These are phyloP conservation scores for Mustelus asterias DNA, from an alignment of 2,113 vertebrate genomes.

Conservation along the genomic window DNA sequence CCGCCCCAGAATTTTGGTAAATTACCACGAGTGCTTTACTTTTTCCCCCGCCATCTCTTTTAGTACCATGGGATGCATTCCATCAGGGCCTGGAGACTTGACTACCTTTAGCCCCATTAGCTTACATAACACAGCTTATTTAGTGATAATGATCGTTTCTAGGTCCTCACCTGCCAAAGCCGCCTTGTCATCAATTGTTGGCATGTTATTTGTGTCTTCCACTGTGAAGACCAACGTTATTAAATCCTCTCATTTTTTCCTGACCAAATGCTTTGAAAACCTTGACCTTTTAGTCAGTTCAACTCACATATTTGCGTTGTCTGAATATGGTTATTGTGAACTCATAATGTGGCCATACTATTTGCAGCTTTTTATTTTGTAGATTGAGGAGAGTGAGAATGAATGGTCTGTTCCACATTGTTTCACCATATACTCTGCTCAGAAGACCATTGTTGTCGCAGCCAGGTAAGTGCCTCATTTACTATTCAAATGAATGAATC, in stretches of 20 bases:
- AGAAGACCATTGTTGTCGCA: slow-evolving; percentile 85
- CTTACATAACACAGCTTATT: no score
- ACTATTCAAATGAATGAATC: not conserved
- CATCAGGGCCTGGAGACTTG: no score
- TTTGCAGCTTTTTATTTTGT: not conserved
- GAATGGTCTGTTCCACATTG: slow-evolving; percentile 82
- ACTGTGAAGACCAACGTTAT: not conserved
- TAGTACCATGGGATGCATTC: no score
- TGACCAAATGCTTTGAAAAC: not conserved
- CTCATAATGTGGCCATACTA: not conserved
- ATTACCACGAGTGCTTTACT: no score
- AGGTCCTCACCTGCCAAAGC: no score
- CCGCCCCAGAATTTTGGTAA: no score
- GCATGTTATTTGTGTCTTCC: no score
- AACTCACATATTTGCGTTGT: no score
- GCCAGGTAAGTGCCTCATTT: slow-evolving; percentile 69
- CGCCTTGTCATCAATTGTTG: no score
- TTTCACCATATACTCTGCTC: slow-evolving; percentile 89
- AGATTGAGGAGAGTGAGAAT: slow-evolving; percentile 86
- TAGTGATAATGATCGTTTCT: no score
- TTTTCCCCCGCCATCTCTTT: no score
- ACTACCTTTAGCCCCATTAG: no score
- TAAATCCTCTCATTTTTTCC: not conserved
- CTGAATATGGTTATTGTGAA: not conserved
- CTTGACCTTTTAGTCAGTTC: not conserved